Evolutionary conservation across 1,140 invertebrate genomes (phyloP), one percentile per base, ranked within the genome.

Genomic region (Vanessa atalanta): DNA sequence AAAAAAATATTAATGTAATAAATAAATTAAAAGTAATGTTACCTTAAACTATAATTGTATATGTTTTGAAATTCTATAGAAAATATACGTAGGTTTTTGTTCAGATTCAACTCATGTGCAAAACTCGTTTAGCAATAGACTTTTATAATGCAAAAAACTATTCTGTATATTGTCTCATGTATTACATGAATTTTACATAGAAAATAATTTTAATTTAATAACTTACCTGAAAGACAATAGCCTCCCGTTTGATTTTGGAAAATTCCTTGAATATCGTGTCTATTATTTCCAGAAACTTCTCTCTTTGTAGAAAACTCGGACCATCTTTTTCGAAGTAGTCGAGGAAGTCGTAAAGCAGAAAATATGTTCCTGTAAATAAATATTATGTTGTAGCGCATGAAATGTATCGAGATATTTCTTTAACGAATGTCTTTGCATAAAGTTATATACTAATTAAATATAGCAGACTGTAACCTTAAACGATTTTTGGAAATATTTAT

Each of bases 341-440:
- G 80, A 97, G 96, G 91, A 97, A 98, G 91, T 98, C 97, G 94
- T 98, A 98, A 47, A 98, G 94, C 81, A 98, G 95, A 90, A 98
- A 98, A 91, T 97, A 98, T 3, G 97, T 98, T 76, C 97, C 97
- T 98, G 95, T 94, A 89, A 92, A 67, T 84, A 85, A 83, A 80
- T 70, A 75, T 65, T 64, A 72, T 48, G 65, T 47, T 60, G 31
- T 74, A 65, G 47, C 14, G 64, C 64, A 15, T 26, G 50, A 47
- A 72, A 55, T 51, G 47, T 72, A 65, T 65, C 37, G 37, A 43
- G 37, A 9, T 6, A 43, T 43, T 31, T 31, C 3, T 43, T 11
- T 11, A 43, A 43, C 7, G 9, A 43, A 43, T 9, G 7, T 43
- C 9, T 11, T 5, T 6, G 8, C 9, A 43, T 9, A 1, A 11